phyloP scores from a whole-genome alignment of 2,113 vertebrate species.

The Trogon surrucura region DNA sequence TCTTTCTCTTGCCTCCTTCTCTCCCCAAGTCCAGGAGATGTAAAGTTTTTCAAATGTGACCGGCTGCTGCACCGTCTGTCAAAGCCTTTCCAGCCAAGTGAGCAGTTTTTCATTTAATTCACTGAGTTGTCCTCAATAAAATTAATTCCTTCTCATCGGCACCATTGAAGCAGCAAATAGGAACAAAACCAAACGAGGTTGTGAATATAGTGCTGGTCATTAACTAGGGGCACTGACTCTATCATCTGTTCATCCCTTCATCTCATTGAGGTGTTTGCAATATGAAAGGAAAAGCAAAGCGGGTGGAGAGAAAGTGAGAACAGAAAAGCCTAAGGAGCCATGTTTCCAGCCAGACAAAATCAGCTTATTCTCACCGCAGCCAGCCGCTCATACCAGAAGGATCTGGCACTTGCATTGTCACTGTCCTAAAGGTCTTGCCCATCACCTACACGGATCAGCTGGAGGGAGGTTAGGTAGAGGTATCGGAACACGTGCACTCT shows the following conservation, averaged over 20 bases:
- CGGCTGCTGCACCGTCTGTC: constrained; percentile 84
- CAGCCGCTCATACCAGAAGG: neutral
- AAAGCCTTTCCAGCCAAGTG: constrained; percentile 78
- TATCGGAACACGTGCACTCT: neutral
- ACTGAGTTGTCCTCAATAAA: constrained; percentile 70
- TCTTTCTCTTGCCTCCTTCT: constrained; percentile 27
- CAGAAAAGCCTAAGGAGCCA: constrained; percentile 1
- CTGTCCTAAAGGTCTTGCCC: neutral
- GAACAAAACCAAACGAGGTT: constrained; percentile 78
- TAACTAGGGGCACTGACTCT: constrained; percentile 75
- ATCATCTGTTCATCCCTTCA: constrained; percentile 67
- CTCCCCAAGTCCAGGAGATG: constrained; percentile 54
- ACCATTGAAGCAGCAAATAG: constrained; percentile 63
- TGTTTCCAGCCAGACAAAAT: neutral
- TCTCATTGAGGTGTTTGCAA: constrained; percentile 6
- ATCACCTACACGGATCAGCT: neutral
- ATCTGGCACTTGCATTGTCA: neutral
- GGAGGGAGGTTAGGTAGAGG: neutral
- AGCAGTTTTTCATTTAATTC: constrained; percentile 81
- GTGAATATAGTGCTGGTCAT: constrained; percentile 87
- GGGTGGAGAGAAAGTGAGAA: constrained; percentile 29
- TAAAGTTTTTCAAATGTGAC: constrained; percentile 72
- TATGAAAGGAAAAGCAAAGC: neutral
- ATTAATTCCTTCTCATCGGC: constrained; percentile 77
- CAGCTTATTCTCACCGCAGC: neutral